Conservation (phyloP, 2,113 vertebrate species). For the Phalacrocorax aristotelis region DNA sequence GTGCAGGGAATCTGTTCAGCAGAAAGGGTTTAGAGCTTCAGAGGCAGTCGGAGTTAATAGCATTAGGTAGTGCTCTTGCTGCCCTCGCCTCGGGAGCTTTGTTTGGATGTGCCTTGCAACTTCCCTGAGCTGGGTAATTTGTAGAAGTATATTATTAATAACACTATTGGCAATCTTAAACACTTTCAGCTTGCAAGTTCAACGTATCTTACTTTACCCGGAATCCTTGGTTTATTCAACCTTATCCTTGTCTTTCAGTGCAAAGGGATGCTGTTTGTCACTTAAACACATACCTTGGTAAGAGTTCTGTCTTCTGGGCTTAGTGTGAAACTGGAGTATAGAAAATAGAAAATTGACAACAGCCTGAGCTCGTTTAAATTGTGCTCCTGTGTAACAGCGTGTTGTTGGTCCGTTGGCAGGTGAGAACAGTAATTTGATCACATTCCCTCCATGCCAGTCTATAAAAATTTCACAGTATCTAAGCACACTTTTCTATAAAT, state of each 20-base stretch:
- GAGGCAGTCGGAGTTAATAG: neutral
- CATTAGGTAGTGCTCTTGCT: neutral
- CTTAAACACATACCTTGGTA: neutral
- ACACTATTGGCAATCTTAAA: neutral
- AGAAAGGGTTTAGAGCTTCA: neutral
- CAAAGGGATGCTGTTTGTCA: neutral
- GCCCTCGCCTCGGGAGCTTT: neutral
- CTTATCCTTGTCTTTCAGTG: neutral
- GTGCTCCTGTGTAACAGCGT: neutral
- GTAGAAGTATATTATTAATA: neutral
- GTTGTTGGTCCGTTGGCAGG: conserved; percentile 1
- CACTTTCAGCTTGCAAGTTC: neutral
- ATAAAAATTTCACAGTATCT: conserved; percentile 2
- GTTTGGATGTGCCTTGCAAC: neutral
- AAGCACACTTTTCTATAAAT: conserved; percentile 15
- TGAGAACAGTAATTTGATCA: conserved; percentile 30
- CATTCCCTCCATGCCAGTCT: neutral
- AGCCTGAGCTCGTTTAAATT: neutral
- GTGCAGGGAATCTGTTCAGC: neutral
- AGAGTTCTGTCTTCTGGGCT: neutral
- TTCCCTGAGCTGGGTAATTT: neutral
- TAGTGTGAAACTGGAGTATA: neutral
- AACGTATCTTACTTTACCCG: neutral
- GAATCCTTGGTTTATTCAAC: neutral
- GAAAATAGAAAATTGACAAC: neutral